Evolutionary conservation across 2,888 invertebrate genomes (phyloP), one percentile per base, ranked within the genome.

Genomic region (Hybos culiciformis): DNA sequence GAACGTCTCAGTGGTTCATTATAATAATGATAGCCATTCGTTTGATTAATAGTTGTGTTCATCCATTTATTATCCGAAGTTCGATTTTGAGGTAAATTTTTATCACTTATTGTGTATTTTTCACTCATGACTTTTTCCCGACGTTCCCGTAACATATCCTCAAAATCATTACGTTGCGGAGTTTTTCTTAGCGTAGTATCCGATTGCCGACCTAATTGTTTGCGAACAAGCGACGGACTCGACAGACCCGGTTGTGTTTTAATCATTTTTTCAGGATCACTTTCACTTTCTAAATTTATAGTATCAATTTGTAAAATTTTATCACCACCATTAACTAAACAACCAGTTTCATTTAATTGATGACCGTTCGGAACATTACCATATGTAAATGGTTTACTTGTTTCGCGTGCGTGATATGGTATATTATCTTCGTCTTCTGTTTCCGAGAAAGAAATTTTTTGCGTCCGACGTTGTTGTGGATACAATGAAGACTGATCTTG

Each of bases 361-460:
- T 57, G 54, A 39, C 59, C 57, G 42, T 60, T 54, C 31, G 63
- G 66, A 47, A 78, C 75, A 48, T 75, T 79, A 44, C 86, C 86
- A 76, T 91, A 91, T 45, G 85, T 84, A 69, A 90, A 90, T 48
- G 91, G 91, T 56, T 84, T 78, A 56, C 85, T 84, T 67, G 88
- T 84, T 54, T 84, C 80, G 58, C 90, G 75, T 59, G 90, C 88
- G 80, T 91, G 90, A 70, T 91, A 91, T 54, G 91, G 90, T 63
- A 87, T 86, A 63, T 78, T 75, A 50, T 72, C 72, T 50, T 56
- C 55, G 51, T 56, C 55, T 49, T 53, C 53, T 26, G 53, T 53
- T 26, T 45, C 46, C 9, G 8, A 21, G 19, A 21, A 20, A 20
- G n/a, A 23, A 12, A 36, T 36, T 31, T 21, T 39, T 8, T 18